Conservation (phyloP, 2,113 vertebrate genomes). For the Gila orcuttii region DNA sequence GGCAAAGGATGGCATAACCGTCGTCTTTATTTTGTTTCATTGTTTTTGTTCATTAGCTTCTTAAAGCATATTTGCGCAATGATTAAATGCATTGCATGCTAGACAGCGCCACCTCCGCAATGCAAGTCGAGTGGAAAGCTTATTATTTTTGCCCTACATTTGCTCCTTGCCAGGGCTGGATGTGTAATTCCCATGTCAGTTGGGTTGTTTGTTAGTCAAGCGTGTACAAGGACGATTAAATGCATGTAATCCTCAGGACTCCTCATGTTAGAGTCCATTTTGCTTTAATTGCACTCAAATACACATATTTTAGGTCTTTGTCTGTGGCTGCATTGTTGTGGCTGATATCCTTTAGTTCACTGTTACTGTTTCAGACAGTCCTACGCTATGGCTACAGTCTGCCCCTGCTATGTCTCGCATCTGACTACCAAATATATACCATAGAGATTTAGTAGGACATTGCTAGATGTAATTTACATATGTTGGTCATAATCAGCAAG, state of each 20-base stretch:
- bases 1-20: not conserved
- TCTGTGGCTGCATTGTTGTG: conserved; percentile 11
- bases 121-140: conserved; percentile 29
- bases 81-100: conserved; percentile 28
- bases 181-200: conserved; percentile 36
- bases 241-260: conserved; percentile 33
- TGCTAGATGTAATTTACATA: conserved; percentile 35
- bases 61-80: not conserved
- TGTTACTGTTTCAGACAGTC: not conserved
- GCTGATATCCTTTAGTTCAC: not conserved
- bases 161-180: conserved; percentile 3
- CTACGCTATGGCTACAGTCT: not conserved
- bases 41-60: not conserved
- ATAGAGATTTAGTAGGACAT: conserved; percentile 22
- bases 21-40: not conserved
- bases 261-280: conserved; percentile 18
- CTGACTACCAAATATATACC: conserved; percentile 5
- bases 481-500: conserved; percentile 40
- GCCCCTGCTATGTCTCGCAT: not conserved
- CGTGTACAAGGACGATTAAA: conserved; percentile 40
- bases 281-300: conserved; percentile 27
- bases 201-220: conserved; percentile 34
- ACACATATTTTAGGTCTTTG: not conserved
- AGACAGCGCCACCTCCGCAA: conserved; percentile 30
- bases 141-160: conserved; percentile 44